Percentiles rank a stretch among this genome's conserved stretches.
Evolutionary conservation across 1,140 invertebrate genomes (phyloP).

Genomic region (Pogonomyrmex californicus): DNA sequence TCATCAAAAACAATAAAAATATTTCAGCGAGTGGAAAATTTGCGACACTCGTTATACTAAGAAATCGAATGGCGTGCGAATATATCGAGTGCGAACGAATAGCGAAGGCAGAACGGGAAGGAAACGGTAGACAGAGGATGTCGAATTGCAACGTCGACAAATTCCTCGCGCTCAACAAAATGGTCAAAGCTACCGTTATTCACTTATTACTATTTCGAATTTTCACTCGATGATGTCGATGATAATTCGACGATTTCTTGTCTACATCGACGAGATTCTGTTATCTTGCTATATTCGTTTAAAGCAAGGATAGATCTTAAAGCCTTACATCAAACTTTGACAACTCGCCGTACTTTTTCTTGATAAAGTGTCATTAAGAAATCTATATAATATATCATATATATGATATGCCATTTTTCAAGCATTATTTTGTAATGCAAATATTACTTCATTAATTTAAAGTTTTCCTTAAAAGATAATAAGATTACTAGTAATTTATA

Average conservation of each 20-base stretch:
- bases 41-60: constrained; percentile 58
- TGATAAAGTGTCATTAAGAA: neutral
- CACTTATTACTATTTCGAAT: constrained; percentile 81
- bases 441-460: neutral
- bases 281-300: constrained; percentile 56
- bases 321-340: constrained; percentile 20
- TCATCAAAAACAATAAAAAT: neutral
- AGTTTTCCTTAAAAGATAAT: neutral
- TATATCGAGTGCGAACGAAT: constrained; percentile 67
- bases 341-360: neutral
- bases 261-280: constrained; percentile 77
- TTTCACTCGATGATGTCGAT: constrained; percentile 39
- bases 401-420: neutral
- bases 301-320: constrained; percentile 76
- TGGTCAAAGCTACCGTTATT: constrained; percentile 81
- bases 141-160: constrained; percentile 83
- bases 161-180: constrained; percentile 84
- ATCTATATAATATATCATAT: neutral
- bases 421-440: neutral
- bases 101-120: constrained; percentile 66
- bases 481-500: neutral
- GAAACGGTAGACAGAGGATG: constrained; percentile 72
- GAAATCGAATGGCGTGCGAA: constrained; percentile 48
- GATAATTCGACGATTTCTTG: constrained; percentile 51
- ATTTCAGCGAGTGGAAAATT: constrained; percentile 61